A percentile compares a stretch with the other conserved stretches of the same genome.
Conservation (phyloP, 1,140 invertebrate species). For the Caligus rogercresseyi region DNA sequence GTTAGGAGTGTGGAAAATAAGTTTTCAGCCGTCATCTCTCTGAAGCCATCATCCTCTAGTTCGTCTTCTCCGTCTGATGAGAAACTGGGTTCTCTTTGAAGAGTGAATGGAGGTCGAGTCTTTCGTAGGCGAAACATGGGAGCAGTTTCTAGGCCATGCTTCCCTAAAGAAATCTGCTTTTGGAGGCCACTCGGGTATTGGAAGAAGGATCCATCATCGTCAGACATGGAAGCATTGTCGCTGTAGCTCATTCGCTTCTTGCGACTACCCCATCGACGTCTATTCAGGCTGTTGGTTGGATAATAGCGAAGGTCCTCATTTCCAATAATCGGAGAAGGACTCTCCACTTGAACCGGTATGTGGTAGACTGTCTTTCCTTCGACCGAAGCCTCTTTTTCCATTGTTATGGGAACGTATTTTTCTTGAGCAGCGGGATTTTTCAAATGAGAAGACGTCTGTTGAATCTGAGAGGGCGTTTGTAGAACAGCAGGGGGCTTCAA, state of each 20-base stretch:
- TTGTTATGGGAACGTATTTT: background rate
- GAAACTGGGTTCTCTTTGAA: slow-evolving; percentile 19
- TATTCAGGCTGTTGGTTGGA: background rate
- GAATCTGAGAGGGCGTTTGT: background rate
- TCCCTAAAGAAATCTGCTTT: slow-evolving; percentile 18
- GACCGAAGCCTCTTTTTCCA: background rate
- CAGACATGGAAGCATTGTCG: slow-evolving; percentile 18
- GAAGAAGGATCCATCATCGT: slow-evolving; percentile 11
- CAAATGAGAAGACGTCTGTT: background rate
- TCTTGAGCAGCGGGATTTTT: background rate
- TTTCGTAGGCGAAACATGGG: slow-evolving; percentile 12
- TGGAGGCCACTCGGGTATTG: slow-evolving; percentile 4
- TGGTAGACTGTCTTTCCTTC: slow-evolving; percentile 2
- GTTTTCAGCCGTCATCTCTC: slow-evolving; percentile 70
- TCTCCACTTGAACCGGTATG: slow-evolving; percentile 4
- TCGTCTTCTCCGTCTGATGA: slow-evolving; percentile 21
- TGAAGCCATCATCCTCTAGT: slow-evolving; percentile 48
- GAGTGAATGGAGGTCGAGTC: slow-evolving; percentile 17
- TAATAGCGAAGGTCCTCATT: slow-evolving; percentile 1
- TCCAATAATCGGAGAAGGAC: background rate
- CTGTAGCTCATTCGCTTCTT: slow-evolving; percentile 20
- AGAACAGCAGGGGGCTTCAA: background rate
- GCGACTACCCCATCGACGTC: slow-evolving; percentile 9
- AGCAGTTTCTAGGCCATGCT: slow-evolving; percentile 3
- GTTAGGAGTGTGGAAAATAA: slow-evolving; percentile 67